A percentile compares a stretch with the other conserved stretches of the same genome.
Conservation (phyloP, 2,113 vertebrate species). For the Phalacrocorax aristotelis region DNA sequence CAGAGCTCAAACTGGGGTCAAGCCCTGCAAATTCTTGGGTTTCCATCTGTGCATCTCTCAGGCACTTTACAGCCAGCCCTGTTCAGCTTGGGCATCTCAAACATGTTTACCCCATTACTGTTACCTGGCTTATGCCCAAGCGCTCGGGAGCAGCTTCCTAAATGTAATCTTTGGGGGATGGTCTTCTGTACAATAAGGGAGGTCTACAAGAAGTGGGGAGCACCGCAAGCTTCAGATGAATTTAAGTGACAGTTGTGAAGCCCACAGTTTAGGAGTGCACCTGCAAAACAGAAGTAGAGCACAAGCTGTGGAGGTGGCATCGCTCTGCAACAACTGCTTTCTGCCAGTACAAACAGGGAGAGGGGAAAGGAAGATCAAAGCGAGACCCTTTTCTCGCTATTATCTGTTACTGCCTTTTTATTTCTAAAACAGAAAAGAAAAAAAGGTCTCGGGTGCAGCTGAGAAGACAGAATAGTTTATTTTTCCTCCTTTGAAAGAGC, state of each 20-base stretch:
- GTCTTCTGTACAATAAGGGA: not conserved
- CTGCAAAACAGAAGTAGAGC: not conserved
- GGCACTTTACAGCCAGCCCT: not conserved
- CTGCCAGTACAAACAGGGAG: not conserved
- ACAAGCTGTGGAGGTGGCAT: not conserved
- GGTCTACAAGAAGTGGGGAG: not conserved
- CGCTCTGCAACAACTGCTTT: not conserved
- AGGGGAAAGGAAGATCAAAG: not conserved
- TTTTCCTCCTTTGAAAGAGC: not conserved
- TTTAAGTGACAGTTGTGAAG: not conserved
- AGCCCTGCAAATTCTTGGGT: not conserved
- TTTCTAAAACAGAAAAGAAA: not conserved
- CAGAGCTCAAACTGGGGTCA: not conserved
- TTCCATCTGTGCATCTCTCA: not conserved
- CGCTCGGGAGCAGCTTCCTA: not conserved
- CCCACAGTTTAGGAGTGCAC: not conserved
- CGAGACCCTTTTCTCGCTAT: fast-evolving
- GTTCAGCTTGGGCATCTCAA: not conserved
- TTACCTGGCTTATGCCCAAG: not conserved
- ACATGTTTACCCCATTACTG: not conserved
- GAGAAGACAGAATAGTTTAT: not conserved
- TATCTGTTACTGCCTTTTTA: not conserved
- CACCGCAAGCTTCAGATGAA: not conserved
- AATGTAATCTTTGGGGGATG: not conserved
- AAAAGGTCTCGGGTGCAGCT: not conserved